Base-by-base conservation (phyloP, 2,113 vertebrate genomes). In the Odocoileus hemionus region DNA sequence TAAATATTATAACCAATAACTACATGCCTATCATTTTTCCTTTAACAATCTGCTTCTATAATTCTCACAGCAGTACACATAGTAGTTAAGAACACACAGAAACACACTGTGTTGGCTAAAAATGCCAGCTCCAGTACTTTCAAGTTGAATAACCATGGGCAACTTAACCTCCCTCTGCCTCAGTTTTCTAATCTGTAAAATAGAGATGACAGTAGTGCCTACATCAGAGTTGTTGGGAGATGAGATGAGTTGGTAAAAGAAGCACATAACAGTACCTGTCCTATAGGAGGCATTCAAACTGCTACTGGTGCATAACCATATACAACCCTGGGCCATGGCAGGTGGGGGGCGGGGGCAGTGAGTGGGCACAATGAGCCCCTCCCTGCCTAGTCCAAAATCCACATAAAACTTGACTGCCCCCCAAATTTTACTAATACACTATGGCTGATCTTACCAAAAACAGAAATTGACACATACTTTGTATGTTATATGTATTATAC, bases 101-200 rank as follows among this genome's bases (percentile, higher is more conserved):
- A 91, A 60, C 33, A 86, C 28, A 58, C 2, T 25, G n/a, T 25
- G 6, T 19, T 78, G 50, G 89, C 23, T 43, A 7, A 88, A 89
- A 95, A 64, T 45, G 83, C 5, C 83, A 95, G 91, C 12, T 85
- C 70, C 26, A 39, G 74, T 64, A 78, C 25, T 78, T 52, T 64
- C 11, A 78, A 92, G 55, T 21, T 87, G n/a, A 78, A 6, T 43
- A 36, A 88, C 52, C 10, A 16, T 23, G 30, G 28, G 57, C 21
- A 94, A 96, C 33, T 55, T 74, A 43, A 64, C 54, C n/a, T 86
- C 33, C 50, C n/a, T 82, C 54, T 60, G 87, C 58, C 60, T 95
- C 43, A 36, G 67, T 83, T 95, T 93, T 74, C 93, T 89, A 36
- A 67, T 30, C 86, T 88, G 60, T 30, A 86, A 61, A 86, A 93